phyloP scores from a whole-genome alignment of 2,797 vertebrate species.

The Prunella strophiata region DNA sequence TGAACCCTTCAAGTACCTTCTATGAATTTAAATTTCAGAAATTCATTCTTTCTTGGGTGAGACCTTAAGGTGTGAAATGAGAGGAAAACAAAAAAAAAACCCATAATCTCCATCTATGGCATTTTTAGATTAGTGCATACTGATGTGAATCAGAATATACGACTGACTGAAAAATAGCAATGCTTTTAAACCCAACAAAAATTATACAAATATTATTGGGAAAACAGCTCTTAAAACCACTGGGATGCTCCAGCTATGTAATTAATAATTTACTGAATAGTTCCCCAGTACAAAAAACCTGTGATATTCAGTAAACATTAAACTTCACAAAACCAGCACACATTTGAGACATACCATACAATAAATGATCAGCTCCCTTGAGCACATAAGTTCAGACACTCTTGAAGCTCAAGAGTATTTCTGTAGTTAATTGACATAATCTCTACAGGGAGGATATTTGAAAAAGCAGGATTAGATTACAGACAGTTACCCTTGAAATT shows the following conservation, averaged over 20 bases:
- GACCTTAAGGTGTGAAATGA: background rate
- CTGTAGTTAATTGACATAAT: conserved; percentile 24
- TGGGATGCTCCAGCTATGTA: background rate
- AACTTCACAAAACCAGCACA: background rate
- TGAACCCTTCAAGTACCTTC: background rate
- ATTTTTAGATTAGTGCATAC: background rate
- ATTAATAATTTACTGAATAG: background rate
- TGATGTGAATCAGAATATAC: background rate
- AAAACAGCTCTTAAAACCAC: background rate
- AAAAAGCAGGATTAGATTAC: background rate
- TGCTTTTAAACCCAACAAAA: background rate
- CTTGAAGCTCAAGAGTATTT: conserved; percentile 9
- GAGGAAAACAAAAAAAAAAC: background rate
- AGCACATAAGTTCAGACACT: background rate
- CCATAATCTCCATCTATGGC: rapidly evolving
- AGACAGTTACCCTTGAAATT: background rate
- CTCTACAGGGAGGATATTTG: conserved; percentile 9
- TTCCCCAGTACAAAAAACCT: background rate
- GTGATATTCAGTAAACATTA: background rate
- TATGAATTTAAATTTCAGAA: background rate
- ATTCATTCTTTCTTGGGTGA: background rate
- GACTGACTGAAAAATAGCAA: background rate
- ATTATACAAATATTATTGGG: background rate
- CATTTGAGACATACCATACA: background rate
- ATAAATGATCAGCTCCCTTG: background rate